phyloP scores from a whole-genome alignment of 2,113 vertebrate species.

The Ginglymostoma cirratum region DNA sequence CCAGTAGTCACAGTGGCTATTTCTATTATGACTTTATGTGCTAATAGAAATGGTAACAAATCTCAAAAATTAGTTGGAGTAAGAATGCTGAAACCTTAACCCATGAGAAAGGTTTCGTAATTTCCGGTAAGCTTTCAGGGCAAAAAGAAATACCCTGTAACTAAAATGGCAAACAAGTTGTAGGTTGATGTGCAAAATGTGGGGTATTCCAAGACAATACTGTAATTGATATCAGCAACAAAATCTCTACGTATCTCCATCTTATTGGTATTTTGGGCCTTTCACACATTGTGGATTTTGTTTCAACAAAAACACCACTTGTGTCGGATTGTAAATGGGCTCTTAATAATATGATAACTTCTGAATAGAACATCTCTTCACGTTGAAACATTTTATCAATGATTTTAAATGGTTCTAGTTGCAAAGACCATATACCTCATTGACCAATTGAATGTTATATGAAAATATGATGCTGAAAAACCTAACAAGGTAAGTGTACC shows the following conservation, averaged over 20 bases:
- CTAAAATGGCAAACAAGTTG: background rate
- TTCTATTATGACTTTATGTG: background rate
- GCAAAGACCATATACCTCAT: background rate
- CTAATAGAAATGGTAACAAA: background rate
- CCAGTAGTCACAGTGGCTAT: background rate
- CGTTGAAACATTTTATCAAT: background rate
- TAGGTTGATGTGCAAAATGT: background rate
- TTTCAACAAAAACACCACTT: background rate
- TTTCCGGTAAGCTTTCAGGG: background rate
- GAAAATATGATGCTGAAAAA: background rate
- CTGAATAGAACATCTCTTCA: background rate
- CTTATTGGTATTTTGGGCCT: background rate
- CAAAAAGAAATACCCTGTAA: background rate
- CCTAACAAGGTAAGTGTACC: background rate
- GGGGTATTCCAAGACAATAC: background rate
- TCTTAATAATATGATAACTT: background rate
- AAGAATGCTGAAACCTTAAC: background rate
- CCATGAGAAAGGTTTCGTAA: background rate
- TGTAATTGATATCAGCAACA: background rate
- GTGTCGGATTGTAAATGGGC: background rate
- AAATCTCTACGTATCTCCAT: background rate
- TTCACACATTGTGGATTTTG: background rate
- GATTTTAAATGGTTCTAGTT: background rate
- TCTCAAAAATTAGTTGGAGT: background rate
- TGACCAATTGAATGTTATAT: background rate